Base-by-base conservation (phyloP, 2,888 invertebrate genomes). In the Miltochrista miniata region DNA sequence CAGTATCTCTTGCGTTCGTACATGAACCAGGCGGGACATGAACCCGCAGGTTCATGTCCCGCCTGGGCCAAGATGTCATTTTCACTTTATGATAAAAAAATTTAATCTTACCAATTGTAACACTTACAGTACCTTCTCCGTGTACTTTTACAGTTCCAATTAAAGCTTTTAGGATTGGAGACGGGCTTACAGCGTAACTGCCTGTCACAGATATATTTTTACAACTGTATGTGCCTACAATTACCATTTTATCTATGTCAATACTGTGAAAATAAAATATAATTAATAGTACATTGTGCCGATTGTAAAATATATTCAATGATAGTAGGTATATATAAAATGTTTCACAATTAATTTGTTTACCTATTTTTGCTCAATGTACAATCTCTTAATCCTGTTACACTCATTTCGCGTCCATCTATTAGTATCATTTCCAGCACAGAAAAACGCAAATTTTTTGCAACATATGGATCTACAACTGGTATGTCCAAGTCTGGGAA, bases 81-180 rank as follows among this genome's bases (percentile, higher is more conserved):
- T n/a, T n/a, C n/a, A n/a, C n/a, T n/a, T n/a, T n/a, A n/a, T n/a
- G n/a, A n/a, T n/a, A n/a, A n/a, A n/a, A n/a, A n/a, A n/a, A n/a
- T n/a, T n/a, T n/a, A 12, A n/a, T 35, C 38, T 1, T 55, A 64
- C 64, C 58, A 40, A 47, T 13, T 10, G 12, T 42, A 1, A 55
- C 0, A 5, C 29, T 11, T 35, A 44, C 51, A 11, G 45, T 40
- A 44, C 64, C 64, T 40, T 65, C 42, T 9, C 65, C 65, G 11
- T 62, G 55, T 33, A 65, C 2, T 11, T 62, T 13, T 14, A 65
- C 54, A 37, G 45, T 50, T 13, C 62, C 65, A 9, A 48, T 29
- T 1, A 65, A 43, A 3, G 31, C 43, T 9, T 45, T 34, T 7
- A 65, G 43, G 10, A 40, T 10, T 1, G 62, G 57, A 30, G 60